These are phyloP conservation scores for Corvus hawaiiensis DNA, from an alignment of 2,113 vertebrate genomes.

Conservation along the genomic window DNA sequence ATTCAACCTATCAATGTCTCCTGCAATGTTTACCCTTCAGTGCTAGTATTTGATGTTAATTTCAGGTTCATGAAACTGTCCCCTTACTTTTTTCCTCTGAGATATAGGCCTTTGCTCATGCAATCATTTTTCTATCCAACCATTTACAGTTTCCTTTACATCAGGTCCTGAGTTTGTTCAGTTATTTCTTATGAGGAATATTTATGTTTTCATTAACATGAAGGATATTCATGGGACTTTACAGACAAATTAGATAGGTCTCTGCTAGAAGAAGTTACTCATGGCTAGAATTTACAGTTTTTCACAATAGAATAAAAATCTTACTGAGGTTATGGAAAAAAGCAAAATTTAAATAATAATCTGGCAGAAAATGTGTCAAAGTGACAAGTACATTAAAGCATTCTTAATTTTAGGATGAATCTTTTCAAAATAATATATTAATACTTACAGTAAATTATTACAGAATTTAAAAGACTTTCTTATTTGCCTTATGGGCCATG, in stretches of 20 bases:
- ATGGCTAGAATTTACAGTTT: not conserved
- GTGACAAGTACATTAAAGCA: not conserved
- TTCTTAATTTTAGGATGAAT: not conserved
- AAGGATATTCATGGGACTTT: not conserved
- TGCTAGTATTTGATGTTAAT: not conserved
- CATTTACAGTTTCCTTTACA: not conserved
- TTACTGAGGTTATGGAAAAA: not conserved
- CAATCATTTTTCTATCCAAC: not conserved
- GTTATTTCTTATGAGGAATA: not conserved
- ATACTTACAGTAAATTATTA: not conserved
- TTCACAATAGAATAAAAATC: not conserved
- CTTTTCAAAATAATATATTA: not conserved
- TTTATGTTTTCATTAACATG: not conserved
- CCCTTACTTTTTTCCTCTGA: not conserved
- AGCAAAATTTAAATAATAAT: not conserved
- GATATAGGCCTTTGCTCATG: not conserved
- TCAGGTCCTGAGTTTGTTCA: not conserved
- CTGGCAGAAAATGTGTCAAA: not conserved
- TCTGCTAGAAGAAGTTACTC: not conserved
- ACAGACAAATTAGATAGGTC: not conserved
- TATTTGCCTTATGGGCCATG: not conserved
- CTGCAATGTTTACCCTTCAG: not conserved
- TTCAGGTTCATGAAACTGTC: not conserved
- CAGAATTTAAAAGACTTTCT: not conserved
- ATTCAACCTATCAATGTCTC: not conserved